Evolutionary conservation across 2,888 invertebrate species (phyloP).

Genomic region (Eilema griseolum): DNA sequence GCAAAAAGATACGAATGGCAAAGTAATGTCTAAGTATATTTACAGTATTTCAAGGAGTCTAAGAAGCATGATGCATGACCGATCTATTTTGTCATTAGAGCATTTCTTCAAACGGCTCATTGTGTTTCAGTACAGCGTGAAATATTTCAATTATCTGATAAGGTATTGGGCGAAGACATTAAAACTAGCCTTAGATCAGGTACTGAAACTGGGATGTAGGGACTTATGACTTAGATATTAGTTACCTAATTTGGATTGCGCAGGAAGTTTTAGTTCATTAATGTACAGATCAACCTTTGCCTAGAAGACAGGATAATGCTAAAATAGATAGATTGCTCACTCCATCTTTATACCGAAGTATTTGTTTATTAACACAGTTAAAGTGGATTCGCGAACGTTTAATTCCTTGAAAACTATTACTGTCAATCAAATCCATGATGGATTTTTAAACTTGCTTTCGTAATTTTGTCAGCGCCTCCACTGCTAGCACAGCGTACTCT

Average conservation of each 20-base stretch:
- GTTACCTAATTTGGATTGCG: not conserved
- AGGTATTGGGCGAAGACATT: not conserved
- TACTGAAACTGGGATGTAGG: not conserved
- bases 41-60: constrained; percentile 57
- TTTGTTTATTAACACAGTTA: too few species aligned
- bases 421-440: too few species aligned
- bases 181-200: not conserved
- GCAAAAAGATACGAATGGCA: constrained; percentile 23
- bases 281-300: not conserved
- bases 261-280: not conserved
- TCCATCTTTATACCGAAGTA: not conserved
- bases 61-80: constrained; percentile 56
- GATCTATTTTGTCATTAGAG: constrained; percentile 57
- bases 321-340: not conserved
- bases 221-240: not conserved
- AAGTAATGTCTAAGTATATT: constrained; percentile 29
- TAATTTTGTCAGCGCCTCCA: not conserved
- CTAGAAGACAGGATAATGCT: not conserved
- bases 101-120: constrained; percentile 68
- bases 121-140: constrained; percentile 64
- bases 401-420: not conserved
- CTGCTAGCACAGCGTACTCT: not conserved
- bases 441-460: too few species aligned
- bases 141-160: not conserved
- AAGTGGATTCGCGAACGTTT: not conserved